A percentile compares a stretch with the other conserved stretches of the same genome.
Conservation (phyloP, 1,140 invertebrate genomes). For the Drosophila nikananu region DNA sequence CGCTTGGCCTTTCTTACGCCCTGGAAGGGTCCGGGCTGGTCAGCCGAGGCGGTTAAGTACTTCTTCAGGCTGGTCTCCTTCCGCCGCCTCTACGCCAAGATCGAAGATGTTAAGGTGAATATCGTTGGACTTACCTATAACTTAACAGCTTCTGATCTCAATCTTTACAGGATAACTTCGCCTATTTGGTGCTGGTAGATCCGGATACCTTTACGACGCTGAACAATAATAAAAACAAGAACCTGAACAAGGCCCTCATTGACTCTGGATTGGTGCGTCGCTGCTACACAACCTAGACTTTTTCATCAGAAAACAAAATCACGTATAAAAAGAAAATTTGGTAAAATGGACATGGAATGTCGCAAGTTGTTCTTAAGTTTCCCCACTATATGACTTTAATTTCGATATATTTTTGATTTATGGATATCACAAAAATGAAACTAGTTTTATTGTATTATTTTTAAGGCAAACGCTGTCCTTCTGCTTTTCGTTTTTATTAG, state of each 20-base stretch:
- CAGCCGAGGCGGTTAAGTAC: conserved; percentile 35
- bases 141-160: neutral
- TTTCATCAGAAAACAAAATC: neutral
- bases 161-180: conserved; percentile 32
- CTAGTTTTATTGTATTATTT: conserved; percentile 55
- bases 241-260: conserved; percentile 60
- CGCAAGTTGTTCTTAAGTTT: neutral
- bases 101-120: conserved; percentile 46
- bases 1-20: conserved; percentile 53
- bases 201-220: conserved; percentile 4
- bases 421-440: conserved; percentile 25
- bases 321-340: neutral
- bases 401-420: neutral
- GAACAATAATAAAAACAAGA: conserved; percentile 2
- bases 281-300: conserved; percentile 18
- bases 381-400: neutral
- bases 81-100: conserved; percentile 49
- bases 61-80: conserved; percentile 41
- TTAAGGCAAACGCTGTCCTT: conserved; percentile 85
- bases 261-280: conserved; percentile 58
- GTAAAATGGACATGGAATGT: neutral
- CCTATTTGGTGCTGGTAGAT: conserved; percentile 63
- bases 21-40: conserved; percentile 36
- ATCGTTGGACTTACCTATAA: neutral
- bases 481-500: conserved; percentile 81